Conservation (phyloP, 2,888 invertebrate genomes). For the Cantharis flavilabris region DNA sequence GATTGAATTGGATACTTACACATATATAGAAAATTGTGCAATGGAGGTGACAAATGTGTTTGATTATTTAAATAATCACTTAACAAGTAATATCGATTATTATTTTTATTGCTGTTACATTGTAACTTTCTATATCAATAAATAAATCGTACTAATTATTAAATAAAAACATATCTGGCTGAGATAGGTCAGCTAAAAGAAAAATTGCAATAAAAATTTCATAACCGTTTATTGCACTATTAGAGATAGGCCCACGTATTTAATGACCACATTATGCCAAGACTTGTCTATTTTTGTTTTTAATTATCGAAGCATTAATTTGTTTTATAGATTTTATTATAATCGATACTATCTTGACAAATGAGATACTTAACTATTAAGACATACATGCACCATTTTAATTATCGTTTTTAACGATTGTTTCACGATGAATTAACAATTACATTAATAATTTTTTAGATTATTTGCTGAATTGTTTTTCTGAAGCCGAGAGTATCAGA, state of each 20-base stretch:
- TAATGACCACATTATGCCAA: slow-evolving; percentile 8
- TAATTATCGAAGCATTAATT: slow-evolving; percentile 14
- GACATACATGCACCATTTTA: background rate
- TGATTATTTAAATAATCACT: slow-evolving; percentile 4
- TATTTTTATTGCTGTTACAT: slow-evolving; percentile 2
- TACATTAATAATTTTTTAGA: background rate
- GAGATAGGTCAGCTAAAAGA: slow-evolving; percentile 3
- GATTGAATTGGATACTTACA: background rate
- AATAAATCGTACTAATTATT: slow-evolving; percentile 9
- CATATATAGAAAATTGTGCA: background rate
- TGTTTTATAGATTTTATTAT: slow-evolving; percentile 5
- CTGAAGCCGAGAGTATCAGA: too few species aligned
- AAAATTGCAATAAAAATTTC: slow-evolving; percentile 9
- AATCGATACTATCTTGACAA: slow-evolving; percentile 20
- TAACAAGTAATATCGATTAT: slow-evolving; percentile 4
- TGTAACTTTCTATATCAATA: slow-evolving; percentile 15
- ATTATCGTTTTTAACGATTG: background rate
- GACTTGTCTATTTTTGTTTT: slow-evolving; percentile 15
- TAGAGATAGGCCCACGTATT: slow-evolving; percentile 6
- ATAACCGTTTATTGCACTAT: slow-evolving; percentile 6
- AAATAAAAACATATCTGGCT: background rate
- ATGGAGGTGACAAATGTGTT: background rate
- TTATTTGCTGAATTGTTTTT: background rate
- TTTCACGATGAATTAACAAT: background rate
- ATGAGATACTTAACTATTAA: slow-evolving; percentile 13